These are phyloP conservation scores for Dromas ardeola DNA, from an alignment of 2,113 vertebrate genomes.

Conservation along the genomic window DNA sequence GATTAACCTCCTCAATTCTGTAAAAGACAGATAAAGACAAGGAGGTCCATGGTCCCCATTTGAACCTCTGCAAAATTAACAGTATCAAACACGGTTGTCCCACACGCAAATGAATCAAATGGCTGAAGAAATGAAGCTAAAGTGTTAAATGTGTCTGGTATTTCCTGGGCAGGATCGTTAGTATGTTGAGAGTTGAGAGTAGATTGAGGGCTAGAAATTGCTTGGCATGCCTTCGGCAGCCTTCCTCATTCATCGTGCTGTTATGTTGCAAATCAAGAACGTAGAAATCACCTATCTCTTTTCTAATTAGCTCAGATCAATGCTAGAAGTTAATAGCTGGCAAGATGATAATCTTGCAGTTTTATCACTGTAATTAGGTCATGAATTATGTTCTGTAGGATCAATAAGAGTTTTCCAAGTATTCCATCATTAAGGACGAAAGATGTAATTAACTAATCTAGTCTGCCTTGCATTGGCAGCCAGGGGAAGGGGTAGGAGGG, in stretches of 20 bases:
- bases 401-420: slow-evolving; percentile 63
- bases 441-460: slow-evolving; percentile 61
- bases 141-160: slow-evolving; percentile 25
- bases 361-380: slow-evolving; percentile 57
- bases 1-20: neutral
- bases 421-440: slow-evolving; percentile 52
- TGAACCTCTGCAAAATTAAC: neutral
- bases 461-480: neutral
- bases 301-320: slow-evolving; percentile 56
- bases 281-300: slow-evolving; percentile 37
- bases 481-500: slow-evolving; percentile 37
- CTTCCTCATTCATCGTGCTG: slow-evolving; percentile 32
- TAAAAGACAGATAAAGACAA: neutral
- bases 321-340: slow-evolving; percentile 29
- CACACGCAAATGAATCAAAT: neutral
- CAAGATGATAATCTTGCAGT: slow-evolving; percentile 13
- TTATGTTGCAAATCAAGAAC: slow-evolving; percentile 32
- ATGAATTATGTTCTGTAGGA: slow-evolving; percentile 57
- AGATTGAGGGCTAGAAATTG: neutral
- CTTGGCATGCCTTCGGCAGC: slow-evolving; percentile 4
- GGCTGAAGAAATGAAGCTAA: neutral
- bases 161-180: slow-evolving; percentile 21
- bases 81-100: neutral
- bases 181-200: neutral
- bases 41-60: neutral